Evolutionary conservation across 2,113 vertebrate genomes (phyloP), one percentile per base, ranked within the genome.

Genomic region (Athene noctua): DNA sequence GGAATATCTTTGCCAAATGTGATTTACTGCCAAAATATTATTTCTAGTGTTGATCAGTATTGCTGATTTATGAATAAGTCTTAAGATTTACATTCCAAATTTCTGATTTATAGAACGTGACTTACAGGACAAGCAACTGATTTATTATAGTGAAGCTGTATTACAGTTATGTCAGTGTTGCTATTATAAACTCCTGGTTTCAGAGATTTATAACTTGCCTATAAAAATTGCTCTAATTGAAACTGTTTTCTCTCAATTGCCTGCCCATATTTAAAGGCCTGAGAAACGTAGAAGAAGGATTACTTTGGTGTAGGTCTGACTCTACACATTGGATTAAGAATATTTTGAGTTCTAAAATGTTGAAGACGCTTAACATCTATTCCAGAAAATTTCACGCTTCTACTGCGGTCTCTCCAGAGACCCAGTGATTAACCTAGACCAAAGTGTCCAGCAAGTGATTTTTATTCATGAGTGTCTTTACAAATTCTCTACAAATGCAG

Each of bases 21-120:
- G 54, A 94, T 96, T 96, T 95, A 65, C 25, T 75, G 75, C n/a
- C 38, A 91, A 96, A 95, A 94, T 90, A 88, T 82, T 94, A 71
- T 74, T 90, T 30, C 67, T 82, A 13, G 34, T 84, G 70, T 89
- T 96, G 79, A 88, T 96, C 40, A 71, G 72, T 47, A 59, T 81
- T 92, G 47, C 79, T 95, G 93, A 93, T 94, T 97, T 87, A 93
- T 71, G 80, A 83, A 42, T 32, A 73, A 92, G 55, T n/a, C 58
- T 36, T 81, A 66, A 81, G 71, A 93, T 92, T 93, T 97, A 62
- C 80, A 88, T 93, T 75, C 36, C 19, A 84, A 57, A 78, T 90
- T 92, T 91, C 89, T 98, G 80, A 93, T 95, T 91, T 90, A 81
- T 95, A 42, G 67, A 83, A 82, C 12, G 15, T 68, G 86, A 63